These are phyloP conservation scores for Tricholauxania praeusta DNA, from an alignment of 2,888 invertebrate genomes.

Conservation along the genomic window DNA sequence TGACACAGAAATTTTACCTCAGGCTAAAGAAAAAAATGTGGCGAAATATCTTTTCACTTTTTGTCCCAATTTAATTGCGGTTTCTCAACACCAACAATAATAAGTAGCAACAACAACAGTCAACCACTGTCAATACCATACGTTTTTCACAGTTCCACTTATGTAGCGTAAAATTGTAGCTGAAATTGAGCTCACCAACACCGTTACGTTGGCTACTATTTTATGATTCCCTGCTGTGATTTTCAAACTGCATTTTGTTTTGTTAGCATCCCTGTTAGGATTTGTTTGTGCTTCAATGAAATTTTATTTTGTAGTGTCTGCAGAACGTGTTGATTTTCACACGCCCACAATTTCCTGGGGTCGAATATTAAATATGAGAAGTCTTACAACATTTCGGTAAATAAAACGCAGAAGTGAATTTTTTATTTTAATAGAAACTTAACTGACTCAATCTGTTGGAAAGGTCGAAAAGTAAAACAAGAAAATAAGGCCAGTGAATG, in stretches of 20 bases:
- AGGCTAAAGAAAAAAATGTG: constrained; percentile 5
- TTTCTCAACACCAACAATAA: constrained; percentile 14
- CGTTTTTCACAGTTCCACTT: background rate
- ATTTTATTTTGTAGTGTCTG: background rate
- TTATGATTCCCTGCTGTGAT: constrained; percentile 14
- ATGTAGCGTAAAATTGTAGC: background rate
- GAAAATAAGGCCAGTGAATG: too few relatives aligned
- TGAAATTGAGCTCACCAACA: constrained; percentile 16
- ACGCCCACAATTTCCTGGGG: constrained; percentile 9
- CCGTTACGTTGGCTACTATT: background rate
- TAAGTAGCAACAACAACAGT: background rate
- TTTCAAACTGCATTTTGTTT: background rate
- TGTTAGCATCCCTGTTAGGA: background rate
- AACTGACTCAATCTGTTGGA: too few relatives aligned
- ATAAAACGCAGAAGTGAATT: too few relatives aligned
- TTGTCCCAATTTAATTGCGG: constrained; percentile 38
- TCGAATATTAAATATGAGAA: too few relatives aligned
- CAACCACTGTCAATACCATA: constrained; percentile 8
- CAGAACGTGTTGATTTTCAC: constrained; percentile 18
- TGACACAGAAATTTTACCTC: constrained; percentile 17
- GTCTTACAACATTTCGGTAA: too few relatives aligned
- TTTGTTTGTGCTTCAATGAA: background rate
- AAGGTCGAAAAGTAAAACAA: too few relatives aligned
- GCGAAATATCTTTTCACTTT: constrained; percentile 8
- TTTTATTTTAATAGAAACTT: too few relatives aligned